Evolutionary conservation across 2,888 invertebrate genomes (phyloP).

Genomic region (Branchellion lobata): DNA sequence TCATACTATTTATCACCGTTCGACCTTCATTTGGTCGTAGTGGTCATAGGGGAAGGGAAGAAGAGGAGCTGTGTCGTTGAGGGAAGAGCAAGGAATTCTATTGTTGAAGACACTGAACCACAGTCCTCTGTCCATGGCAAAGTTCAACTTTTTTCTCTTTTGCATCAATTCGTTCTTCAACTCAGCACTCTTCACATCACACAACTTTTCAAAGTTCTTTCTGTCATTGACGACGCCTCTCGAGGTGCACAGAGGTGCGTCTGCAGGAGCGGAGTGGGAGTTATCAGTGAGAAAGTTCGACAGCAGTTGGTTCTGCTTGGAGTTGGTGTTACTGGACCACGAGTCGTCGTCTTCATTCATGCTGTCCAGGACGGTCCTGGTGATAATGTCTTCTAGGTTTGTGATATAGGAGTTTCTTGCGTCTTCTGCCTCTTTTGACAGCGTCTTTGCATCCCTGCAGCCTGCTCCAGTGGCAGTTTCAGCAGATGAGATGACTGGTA

Average conservation of each 20-base stretch:
- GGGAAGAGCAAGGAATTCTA: not conserved
- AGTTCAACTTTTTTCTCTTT: constrained; percentile 16
- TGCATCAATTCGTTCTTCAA: not conserved
- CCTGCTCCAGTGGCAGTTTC: too few relatives aligned
- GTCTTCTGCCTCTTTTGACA: constrained; percentile 11
- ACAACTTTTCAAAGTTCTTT: too few relatives aligned
- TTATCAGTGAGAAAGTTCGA: not conserved
- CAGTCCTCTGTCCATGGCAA: constrained; percentile 16
- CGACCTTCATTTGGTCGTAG: constrained; percentile 4
- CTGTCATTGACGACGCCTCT: too few relatives aligned
- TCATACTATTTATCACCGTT: too few relatives aligned
- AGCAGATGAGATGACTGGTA: too few relatives aligned
- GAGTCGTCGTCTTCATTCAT: constrained; percentile 25
- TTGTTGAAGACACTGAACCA: constrained; percentile 29
- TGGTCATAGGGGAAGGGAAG: not conserved
- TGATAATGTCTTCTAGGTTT: constrained; percentile 43
- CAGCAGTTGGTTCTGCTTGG: not conserved
- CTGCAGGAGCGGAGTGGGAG: not conserved
- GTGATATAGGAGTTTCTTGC: constrained; percentile 27
- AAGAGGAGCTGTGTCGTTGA: not conserved
- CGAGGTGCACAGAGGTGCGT: too few relatives aligned
- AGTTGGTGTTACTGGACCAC: not conserved
- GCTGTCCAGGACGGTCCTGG: constrained; percentile 44
- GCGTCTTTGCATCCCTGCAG: not conserved
- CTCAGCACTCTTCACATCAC: not conserved